Conservation (phyloP, 2,888 invertebrate genomes). For the Oxystoma pomonae region DNA sequence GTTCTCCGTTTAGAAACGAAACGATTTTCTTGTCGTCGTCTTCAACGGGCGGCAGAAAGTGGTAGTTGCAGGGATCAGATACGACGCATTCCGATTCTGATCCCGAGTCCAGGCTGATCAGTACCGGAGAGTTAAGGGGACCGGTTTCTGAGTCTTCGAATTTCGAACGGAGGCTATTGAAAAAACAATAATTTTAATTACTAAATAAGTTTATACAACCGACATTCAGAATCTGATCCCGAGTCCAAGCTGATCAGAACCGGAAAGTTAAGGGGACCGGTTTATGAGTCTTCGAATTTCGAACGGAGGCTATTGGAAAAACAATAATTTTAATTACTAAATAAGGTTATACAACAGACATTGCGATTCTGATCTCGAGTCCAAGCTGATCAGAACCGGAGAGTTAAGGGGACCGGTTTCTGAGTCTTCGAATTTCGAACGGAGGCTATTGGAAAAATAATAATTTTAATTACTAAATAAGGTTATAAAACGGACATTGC, state of each 20-base stretch:
- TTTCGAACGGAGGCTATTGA: conserved; percentile 27
- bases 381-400: no score
- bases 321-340: no score
- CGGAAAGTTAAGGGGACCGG: conserved; percentile 30
- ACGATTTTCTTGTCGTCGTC: conserved; percentile 46
- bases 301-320: conserved; percentile 28
- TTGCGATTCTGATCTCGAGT: no score
- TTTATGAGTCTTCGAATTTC: conserved; percentile 25
- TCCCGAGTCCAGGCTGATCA: conserved; percentile 34
- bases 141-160: conserved; percentile 27
- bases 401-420: conserved; percentile 32
- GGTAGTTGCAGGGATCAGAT: conserved; percentile 44
- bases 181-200: no score
- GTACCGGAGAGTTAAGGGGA: conserved; percentile 32
- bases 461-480: no score
- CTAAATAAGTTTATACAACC: no score
- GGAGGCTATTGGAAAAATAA: conserved; percentile 27
- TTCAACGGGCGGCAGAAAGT: conserved; percentile 29
- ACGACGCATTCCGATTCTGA: conserved; percentile 46
- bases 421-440: conserved; percentile 25
- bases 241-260: no score
- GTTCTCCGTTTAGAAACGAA: conserved; percentile 49
- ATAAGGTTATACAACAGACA: no score
- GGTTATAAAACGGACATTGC: no score
- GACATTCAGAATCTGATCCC: no score